Evolutionary conservation across 2,888 invertebrate genomes (phyloP).

Genomic region (Macaria liturata): DNA sequence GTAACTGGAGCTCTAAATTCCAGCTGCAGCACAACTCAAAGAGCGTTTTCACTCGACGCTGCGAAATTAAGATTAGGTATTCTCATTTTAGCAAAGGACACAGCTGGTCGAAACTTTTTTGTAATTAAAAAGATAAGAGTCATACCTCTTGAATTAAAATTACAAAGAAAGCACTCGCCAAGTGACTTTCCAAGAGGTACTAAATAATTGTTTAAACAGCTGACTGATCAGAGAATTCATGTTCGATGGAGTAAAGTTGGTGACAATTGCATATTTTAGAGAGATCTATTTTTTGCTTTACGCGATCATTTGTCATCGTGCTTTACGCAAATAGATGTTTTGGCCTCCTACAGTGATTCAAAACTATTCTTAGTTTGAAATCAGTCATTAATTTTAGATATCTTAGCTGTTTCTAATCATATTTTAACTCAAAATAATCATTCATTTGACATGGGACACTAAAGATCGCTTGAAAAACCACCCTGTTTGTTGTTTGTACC

Average conservation of each 20-base stretch:
- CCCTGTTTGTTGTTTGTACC: no score
- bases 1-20: no score
- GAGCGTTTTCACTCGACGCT: slow-evolving; percentile 1
- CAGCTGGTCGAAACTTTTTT: slow-evolving; percentile 27
- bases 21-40: no score
- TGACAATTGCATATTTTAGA: slow-evolving; percentile 8
- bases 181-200: slow-evolving; percentile 28
- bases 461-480: no score
- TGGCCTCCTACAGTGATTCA: no score
- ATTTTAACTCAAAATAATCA: no score
- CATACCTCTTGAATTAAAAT: slow-evolving; percentile 32
- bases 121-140: slow-evolving; percentile 28
- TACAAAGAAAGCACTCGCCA: slow-evolving; percentile 30
- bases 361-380: no score
- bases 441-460: no score
- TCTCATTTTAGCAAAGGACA: slow-evolving; percentile 25
- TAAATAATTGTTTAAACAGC: slow-evolving; percentile 36
- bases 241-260: slow-evolving; percentile 12
- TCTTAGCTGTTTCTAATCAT: no score
- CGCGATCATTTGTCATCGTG: no score
- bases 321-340: no score
- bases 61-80: slow-evolving; percentile 15
- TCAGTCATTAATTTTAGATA: no score
- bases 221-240: slow-evolving; percentile 29
- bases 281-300: slow-evolving; percentile 2